phyloP scores from a whole-genome alignment of 2,888 invertebrate genomes.

The Amphipoea lucens region DNA sequence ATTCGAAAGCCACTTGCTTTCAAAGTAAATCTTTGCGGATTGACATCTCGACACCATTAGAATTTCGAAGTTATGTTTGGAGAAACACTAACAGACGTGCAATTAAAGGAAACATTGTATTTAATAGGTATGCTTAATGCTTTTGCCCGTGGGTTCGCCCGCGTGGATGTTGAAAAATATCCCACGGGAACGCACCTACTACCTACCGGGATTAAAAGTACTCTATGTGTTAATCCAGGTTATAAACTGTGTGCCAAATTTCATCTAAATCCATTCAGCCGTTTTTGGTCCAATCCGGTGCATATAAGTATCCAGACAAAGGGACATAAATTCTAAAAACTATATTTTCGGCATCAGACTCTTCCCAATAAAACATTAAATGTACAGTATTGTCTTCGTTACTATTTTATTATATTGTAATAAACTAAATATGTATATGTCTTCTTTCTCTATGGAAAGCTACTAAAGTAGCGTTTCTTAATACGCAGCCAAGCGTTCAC shows the following conservation, averaged over 20 bases:
- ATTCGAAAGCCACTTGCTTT: not conserved
- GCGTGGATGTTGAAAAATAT: not conserved
- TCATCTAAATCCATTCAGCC: not conserved
- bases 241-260: not conserved
- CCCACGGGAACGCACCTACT: not conserved
- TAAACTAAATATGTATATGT: not conserved
- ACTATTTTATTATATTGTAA: not conserved
- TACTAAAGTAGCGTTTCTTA: conserved; percentile 11
- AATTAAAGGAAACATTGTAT: not conserved
- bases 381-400: not conserved
- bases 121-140: too few relatives aligned
- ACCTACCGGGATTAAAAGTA: not conserved
- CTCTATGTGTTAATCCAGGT: not conserved
- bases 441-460: not conserved
- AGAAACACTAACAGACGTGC: not conserved
- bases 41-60: not conserved
- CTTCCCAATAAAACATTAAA: too few relatives aligned
- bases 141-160: not conserved
- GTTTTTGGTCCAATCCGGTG: not conserved
- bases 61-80: not conserved
- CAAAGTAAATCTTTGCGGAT: not conserved
- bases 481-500: conserved; percentile 24
- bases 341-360: too few relatives aligned
- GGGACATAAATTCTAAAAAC: not conserved
- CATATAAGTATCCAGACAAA: not conserved